Evolutionary conservation across 1,140 invertebrate genomes (phyloP), one percentile per base, ranked within the genome.

Genomic region (Macrosteles quadrilineatus): DNA sequence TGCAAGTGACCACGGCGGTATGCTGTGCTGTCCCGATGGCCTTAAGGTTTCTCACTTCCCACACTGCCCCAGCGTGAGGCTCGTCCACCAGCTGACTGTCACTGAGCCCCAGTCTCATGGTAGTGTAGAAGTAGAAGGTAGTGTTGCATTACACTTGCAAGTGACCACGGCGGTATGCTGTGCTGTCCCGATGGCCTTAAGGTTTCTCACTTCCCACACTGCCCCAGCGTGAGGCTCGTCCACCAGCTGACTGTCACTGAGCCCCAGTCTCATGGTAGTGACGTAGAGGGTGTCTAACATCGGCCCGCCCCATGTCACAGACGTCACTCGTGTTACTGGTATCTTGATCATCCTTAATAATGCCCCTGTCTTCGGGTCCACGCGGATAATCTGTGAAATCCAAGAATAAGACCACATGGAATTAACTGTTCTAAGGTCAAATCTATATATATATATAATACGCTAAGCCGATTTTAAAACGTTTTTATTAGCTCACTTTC

Each of bases 131-230:
- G 4, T 36, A 36, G 32, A 36, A 36, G 14, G 14, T 4, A 36
- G 32, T 36, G 14, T 36, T 36, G 4, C 27, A 29, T 59, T 59
- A 29, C 55, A 64, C 25, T 45, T 19, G 47, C 57, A 69, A 45
- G 40, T 27, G 31, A 63, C 19, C 17, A 45, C 21, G 4, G 68
- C 68, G 0, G 57, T 53, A 31, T 69, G 47, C 17, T 57, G 59
- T 17, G 50, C 6, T 11, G 68, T 69, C 2, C 91, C 91, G 67
- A 80, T 85, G 1, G 85, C 87, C 3, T 85, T 86, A 19, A 91
- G 80, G 14, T 87, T 87, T 1, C 85, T 86, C 2, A 95, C 81
- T 68, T 84, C 83, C 77, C 92, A 95, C 12, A 92, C 80, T 67
- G 87, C 84, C 17, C 94, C 93, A 47, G 89, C 86, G 1, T 86